phyloP scores from a whole-genome alignment of 2,113 vertebrate species.

The Vulpes lagopus region DNA sequence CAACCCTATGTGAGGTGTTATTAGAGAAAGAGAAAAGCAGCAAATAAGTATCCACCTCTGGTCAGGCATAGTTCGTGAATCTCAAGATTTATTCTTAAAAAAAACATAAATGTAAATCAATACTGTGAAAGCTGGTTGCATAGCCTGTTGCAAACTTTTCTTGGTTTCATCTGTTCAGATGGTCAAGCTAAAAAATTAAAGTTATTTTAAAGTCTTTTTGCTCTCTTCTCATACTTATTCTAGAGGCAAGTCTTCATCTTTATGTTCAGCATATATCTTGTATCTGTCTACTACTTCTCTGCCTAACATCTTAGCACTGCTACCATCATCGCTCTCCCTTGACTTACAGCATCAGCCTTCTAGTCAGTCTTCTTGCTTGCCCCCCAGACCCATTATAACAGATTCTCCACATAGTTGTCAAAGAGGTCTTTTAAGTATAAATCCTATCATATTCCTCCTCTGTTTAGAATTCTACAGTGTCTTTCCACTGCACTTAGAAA shows the following conservation, averaged over 20 bases:
- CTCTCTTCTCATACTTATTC: neutral
- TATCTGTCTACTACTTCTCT: neutral
- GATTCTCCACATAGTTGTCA: neutral
- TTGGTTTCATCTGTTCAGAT: neutral
- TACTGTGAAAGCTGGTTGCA: accelerated
- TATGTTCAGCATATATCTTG: accelerated
- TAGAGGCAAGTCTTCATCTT: neutral
- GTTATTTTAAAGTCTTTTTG: neutral
- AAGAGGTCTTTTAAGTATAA: neutral
- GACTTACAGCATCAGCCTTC: too few species aligned
- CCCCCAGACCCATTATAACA: neutral
- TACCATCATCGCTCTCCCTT: too few species aligned
- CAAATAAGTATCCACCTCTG: neutral
- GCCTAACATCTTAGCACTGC: neutral
- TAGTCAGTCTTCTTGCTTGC: neutral
- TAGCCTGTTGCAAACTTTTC: neutral
- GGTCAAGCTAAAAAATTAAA: neutral
- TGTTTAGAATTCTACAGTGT: neutral
- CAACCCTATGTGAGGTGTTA: neutral
- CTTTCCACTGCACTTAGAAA: neutral
- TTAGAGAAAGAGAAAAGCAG: neutral
- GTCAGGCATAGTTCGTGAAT: neutral
- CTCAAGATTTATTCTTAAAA: neutral
- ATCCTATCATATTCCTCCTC: neutral
- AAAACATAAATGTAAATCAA: neutral